These are phyloP conservation scores for Eurois occulta DNA, from an alignment of 2,888 invertebrate genomes.

Conservation along the genomic window DNA sequence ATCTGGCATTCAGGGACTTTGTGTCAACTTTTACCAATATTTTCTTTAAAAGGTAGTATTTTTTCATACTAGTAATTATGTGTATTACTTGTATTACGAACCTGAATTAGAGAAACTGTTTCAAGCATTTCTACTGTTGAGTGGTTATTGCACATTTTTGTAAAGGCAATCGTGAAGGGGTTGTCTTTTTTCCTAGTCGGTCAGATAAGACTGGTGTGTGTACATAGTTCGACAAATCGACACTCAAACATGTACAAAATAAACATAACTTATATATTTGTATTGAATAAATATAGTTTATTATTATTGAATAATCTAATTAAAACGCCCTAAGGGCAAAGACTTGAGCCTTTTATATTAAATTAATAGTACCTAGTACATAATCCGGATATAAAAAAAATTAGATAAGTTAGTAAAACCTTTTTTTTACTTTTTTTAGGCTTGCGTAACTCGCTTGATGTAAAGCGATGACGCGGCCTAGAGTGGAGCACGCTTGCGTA, in stretches of 20 bases:
- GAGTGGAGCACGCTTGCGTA: neutral
- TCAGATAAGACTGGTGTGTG: neutral
- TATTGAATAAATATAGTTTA: neutral
- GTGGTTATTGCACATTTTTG: neutral
- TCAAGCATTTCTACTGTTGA: conserved; percentile 1
- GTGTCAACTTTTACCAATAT: conserved; percentile 4
- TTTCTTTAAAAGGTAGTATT: conserved; percentile 9
- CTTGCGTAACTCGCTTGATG: too few relatives aligned
- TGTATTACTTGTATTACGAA: too few relatives aligned
- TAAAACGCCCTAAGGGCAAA: neutral
- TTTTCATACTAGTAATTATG: neutral
- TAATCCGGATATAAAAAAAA: too few relatives aligned
- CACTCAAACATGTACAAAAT: neutral
- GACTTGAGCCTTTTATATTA: neutral
- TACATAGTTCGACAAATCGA: neutral
- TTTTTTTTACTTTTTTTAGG: too few relatives aligned
- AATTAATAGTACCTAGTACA: neutral
- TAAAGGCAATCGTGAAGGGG: neutral
- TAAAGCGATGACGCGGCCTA: neutral
- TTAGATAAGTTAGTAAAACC: too few relatives aligned
- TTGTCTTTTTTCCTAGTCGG: neutral
- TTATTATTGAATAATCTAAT: too few relatives aligned
- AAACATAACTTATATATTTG: neutral
- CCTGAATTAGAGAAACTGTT: neutral
- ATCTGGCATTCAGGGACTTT: neutral